Conservation (phyloP, 2,888 invertebrate species). For the Hypomecis atomaria region DNA sequence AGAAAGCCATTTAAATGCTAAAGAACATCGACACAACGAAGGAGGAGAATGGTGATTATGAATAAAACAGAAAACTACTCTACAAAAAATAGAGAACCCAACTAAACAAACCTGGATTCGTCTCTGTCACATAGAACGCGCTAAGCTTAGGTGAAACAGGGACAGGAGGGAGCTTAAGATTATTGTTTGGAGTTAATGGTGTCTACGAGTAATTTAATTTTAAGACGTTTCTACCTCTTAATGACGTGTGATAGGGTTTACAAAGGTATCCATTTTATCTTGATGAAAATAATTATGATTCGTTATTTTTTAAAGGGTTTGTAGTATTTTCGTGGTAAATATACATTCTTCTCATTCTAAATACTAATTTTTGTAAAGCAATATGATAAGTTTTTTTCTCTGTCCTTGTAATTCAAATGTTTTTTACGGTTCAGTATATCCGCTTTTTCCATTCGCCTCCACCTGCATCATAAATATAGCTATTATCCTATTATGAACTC, state of each 20-base stretch:
- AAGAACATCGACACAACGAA: too few relatives aligned
- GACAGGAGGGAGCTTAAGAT: slow-evolving; percentile 67
- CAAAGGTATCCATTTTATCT: not conserved
- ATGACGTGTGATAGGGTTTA: slow-evolving; percentile 43
- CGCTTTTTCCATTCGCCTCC: not conserved
- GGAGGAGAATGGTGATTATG: too few relatives aligned
- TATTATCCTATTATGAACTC: too few relatives aligned
- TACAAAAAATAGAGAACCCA: not conserved
- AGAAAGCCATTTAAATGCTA: too few relatives aligned
- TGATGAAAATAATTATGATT: not conserved
- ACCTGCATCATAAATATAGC: too few relatives aligned
- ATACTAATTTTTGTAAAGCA: too few relatives aligned
- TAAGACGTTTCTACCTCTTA: slow-evolving; percentile 69
- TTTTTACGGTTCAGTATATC: too few relatives aligned
- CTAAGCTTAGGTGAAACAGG: slow-evolving; percentile 31
- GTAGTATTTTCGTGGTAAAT: too few relatives aligned
- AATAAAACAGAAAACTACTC: too few relatives aligned
- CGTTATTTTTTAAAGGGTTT: not conserved
- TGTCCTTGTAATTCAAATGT: too few relatives aligned
- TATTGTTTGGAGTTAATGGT: slow-evolving; percentile 77
- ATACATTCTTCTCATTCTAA: too few relatives aligned
- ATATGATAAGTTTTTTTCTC: too few relatives aligned
- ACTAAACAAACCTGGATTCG: slow-evolving; percentile 6
- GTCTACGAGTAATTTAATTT: slow-evolving; percentile 80
- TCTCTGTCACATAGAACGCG: slow-evolving; percentile 7